Evolutionary conservation across 2,797 vertebrate species (phyloP).

Genomic region (Microcaecilia unicolor): DNA sequence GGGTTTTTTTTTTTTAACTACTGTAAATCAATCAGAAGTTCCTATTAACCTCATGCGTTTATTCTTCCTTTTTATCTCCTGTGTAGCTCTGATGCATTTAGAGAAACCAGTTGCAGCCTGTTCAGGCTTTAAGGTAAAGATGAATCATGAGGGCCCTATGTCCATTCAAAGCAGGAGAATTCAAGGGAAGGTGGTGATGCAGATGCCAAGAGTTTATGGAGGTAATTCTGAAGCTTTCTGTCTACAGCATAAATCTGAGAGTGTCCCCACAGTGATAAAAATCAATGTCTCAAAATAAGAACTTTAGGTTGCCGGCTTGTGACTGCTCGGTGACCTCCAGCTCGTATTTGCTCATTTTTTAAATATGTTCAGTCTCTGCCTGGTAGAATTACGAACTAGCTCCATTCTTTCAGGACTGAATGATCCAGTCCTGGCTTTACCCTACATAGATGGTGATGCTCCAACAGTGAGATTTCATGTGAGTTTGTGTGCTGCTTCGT

Average conservation of each 20-base stretch:
- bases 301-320: too few species aligned
- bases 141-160: neutral
- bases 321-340: too few species aligned
- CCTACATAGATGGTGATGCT: too few species aligned
- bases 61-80: conserved; percentile 12
- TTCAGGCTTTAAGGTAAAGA: conserved; percentile 2
- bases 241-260: neutral
- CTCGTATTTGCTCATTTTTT: too few species aligned
- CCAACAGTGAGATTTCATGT: too few species aligned
- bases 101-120: conserved; percentile 9
- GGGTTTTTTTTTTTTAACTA: conserved; percentile 9
- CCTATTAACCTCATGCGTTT: conserved; percentile 3
- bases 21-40: conserved; percentile 22
- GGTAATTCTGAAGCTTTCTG: conserved; percentile 1
- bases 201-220: neutral
- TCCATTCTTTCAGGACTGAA: too few species aligned
- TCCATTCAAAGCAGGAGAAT: conserved; percentile 1
- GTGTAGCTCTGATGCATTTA: conserved; percentile 8
- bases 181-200: neutral
- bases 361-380: too few species aligned
- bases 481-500: too few species aligned
- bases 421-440: too few species aligned
- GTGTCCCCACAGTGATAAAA: too few species aligned
- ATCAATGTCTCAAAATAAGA: too few species aligned
- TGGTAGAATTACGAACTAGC: too few species aligned